Evolutionary conservation across 1,140 invertebrate species (phyloP), one percentile per base, ranked within the genome.

Genomic region (Anastrepha ludens): DNA sequence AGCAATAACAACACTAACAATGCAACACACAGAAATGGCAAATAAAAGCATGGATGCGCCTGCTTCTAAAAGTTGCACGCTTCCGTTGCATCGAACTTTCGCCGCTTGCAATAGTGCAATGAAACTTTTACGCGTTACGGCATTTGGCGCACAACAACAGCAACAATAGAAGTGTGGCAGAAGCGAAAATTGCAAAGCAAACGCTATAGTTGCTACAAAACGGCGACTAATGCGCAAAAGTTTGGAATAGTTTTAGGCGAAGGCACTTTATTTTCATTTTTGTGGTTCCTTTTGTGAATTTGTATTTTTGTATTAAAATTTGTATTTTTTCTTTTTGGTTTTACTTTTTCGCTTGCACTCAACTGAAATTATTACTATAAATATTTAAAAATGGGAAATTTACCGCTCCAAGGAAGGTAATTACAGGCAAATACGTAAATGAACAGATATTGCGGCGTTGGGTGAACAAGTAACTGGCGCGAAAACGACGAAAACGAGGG

Each of bases 311-410:
- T 62, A 13, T 62, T 13, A 29, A 29, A 29, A 62, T 62, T 62
- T 62, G 60, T 4, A 15, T 15, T 62, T 62, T 62, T 62, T 62
- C 4, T 15, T 62, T 15, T 62, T 3, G 15, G 60, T 62, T 62
- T 74, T 67, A 2, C 0, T 74, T 74, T 74, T 47, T 44, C 15
- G 17, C 3, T 74, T 74, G 65, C 65, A 67, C 39, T 74, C 15
- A 74, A 47, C 41, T 47, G 0, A 74, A 74, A 74, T 47, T 74
- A 74, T 64, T 65, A 65, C 86, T 62, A 87, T 87, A 87, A 87
- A 87, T 87, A 67, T 87, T 87, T 87, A 87, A 67, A 47, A 67
- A 65, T 87, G 86, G 86, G 86, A 87, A 87, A 87, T 50, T 87
- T 50, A 60, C 86, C 86, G 86, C 67, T 87, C 41, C 64, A 47